phyloP scores from a whole-genome alignment of 2,797 vertebrate genomes.

The Molossus alvarezi region DNA sequence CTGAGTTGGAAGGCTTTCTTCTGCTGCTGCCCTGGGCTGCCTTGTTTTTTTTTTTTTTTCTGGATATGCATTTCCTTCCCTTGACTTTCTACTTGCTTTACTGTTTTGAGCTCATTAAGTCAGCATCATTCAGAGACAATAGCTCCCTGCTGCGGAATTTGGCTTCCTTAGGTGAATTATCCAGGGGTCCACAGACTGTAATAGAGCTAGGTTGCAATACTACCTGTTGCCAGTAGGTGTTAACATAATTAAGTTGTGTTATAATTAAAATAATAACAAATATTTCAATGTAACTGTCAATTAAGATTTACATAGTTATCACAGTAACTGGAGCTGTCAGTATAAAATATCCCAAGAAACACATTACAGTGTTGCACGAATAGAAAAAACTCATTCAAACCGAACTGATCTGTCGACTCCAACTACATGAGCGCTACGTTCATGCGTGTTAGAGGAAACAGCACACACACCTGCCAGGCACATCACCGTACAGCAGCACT shows the following conservation, averaged over 20 bases:
- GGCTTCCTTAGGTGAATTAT: background rate
- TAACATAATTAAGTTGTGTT: background rate
- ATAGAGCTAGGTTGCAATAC: conserved; percentile 30
- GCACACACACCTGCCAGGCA: fast-evolving
- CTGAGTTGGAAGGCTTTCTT: background rate
- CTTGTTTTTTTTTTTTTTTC: background rate
- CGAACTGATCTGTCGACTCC: background rate
- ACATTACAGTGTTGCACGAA: background rate
- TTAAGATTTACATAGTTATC: background rate
- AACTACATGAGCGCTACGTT: background rate
- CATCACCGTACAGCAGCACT: background rate
- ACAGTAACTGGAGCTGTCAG: background rate
- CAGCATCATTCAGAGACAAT: conserved; percentile 20
- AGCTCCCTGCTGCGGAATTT: background rate
- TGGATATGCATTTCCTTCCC: background rate
- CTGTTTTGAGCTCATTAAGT: conserved; percentile 3
- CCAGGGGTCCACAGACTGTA: background rate
- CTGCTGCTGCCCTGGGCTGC: background rate
- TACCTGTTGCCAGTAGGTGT: background rate
- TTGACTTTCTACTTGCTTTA: conserved; percentile 33
- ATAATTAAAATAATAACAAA: background rate
- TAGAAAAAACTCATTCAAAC: background rate
- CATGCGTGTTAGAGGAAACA: background rate
- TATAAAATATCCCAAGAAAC: background rate
- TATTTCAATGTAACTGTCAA: background rate